Percentiles rank a stretch among this genome's conserved stretches.
phyloP scores from a whole-genome alignment of 1,140 invertebrate genomes.

The Potamilus streckersoni region DNA sequence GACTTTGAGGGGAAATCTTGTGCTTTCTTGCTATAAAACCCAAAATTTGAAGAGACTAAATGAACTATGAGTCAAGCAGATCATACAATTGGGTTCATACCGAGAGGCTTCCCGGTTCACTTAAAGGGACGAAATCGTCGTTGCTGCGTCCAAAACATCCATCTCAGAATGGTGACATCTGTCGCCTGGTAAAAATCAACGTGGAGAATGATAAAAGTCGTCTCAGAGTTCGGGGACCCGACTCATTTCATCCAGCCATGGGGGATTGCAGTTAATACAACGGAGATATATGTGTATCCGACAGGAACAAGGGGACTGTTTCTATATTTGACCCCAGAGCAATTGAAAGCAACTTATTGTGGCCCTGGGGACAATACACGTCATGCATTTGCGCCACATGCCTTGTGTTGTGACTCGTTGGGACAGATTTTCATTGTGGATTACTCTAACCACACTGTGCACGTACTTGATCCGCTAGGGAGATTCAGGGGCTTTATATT shows the following conservation, averaged over 20 bases:
- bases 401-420: slow-evolving; percentile 24
- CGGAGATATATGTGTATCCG: slow-evolving; percentile 31
- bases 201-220: background rate
- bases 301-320: slow-evolving; percentile 28
- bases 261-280: slow-evolving; percentile 26
- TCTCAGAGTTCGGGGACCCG: slow-evolving; percentile 1
- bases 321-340: slow-evolving; percentile 18
- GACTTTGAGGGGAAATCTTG: slow-evolving; percentile 9
- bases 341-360: slow-evolving; percentile 18
- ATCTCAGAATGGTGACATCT: slow-evolving; percentile 18
- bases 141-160: slow-evolving; percentile 29
- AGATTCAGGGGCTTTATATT: slow-evolving; percentile 27
- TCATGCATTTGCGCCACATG: slow-evolving; percentile 23
- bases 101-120: slow-evolving; percentile 18
- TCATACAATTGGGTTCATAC: slow-evolving; percentile 10
- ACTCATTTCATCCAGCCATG: slow-evolving; percentile 23
- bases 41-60: slow-evolving; percentile 19
- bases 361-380: slow-evolving; percentile 10
- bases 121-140: slow-evolving; percentile 9
- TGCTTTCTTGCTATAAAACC: slow-evolving; percentile 14
- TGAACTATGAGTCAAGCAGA: slow-evolving; percentile 1
- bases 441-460: slow-evolving; percentile 29
- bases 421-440: slow-evolving; percentile 29
- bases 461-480: slow-evolving; percentile 25
- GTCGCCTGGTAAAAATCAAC: slow-evolving; percentile 7